phyloP scores from a whole-genome alignment of 2,888 invertebrate genomes.

The Metellina segmentata region DNA sequence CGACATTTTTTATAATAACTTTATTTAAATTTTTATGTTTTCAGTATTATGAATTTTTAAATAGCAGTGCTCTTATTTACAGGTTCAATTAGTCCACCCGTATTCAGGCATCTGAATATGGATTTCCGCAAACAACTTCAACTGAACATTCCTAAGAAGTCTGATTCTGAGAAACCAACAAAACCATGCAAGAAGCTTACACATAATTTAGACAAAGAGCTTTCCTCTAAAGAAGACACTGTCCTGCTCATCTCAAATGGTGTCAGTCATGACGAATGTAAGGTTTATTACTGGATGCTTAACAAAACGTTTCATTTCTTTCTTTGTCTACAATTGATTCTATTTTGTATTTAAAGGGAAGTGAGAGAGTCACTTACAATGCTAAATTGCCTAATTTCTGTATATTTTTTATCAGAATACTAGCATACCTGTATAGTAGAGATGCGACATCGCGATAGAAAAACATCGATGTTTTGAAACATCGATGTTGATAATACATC shows the following conservation, averaged over 20 bases:
- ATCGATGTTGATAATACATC: too few species aligned
- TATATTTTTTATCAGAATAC: too few species aligned
- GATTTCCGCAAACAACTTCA: slow-evolving; percentile 91
- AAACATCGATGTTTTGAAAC: too few species aligned
- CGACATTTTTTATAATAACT: too few species aligned
- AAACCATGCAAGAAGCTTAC: slow-evolving; percentile 2
- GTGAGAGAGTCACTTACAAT: neutral
- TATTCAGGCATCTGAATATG: slow-evolving; percentile 90
- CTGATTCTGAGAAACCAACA: slow-evolving; percentile 39
- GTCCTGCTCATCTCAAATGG: slow-evolving; percentile 50
- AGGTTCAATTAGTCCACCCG: slow-evolving; percentile 84
- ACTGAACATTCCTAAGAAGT: slow-evolving; percentile 58
- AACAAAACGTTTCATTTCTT: neutral
- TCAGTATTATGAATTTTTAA: too few species aligned
- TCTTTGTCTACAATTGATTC: too few species aligned
- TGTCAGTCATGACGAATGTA: slow-evolving; percentile 68
- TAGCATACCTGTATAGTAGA: too few species aligned
- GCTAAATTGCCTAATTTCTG: neutral
- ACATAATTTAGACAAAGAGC: slow-evolving; percentile 22
- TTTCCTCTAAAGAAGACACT: slow-evolving; percentile 54
- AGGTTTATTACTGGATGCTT: slow-evolving; percentile 15
- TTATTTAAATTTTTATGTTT: too few species aligned
- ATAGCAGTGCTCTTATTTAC: neutral
- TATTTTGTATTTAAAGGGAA: too few species aligned
- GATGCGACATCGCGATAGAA: too few species aligned